Evolutionary conservation across 2,797 vertebrate species (phyloP).

Genomic region (Gobio occitaniae): DNA sequence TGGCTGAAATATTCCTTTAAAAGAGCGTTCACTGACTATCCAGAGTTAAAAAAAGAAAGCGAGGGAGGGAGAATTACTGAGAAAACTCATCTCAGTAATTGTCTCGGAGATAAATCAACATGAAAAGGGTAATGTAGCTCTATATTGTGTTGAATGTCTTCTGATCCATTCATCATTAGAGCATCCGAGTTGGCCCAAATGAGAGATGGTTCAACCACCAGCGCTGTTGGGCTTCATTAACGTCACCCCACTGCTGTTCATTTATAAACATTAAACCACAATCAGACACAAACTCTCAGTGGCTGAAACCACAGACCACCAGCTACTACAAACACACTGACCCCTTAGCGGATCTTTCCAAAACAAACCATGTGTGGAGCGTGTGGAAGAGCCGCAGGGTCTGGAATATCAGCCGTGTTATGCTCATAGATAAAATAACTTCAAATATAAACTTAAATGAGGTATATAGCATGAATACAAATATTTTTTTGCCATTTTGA

Average conservation of each 20-base stretch:
- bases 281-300: slow-evolving; percentile 40
- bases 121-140: slow-evolving; percentile 38
- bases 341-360: slow-evolving; percentile 25
- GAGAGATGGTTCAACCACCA: slow-evolving; percentile 15
- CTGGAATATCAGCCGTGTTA: slow-evolving; percentile 5
- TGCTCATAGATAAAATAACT: not conserved
- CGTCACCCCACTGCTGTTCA: slow-evolving; percentile 25
- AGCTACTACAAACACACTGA: slow-evolving; percentile 29
- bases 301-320: slow-evolving; percentile 29
- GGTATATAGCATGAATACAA: not conserved
- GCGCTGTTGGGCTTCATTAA: slow-evolving; percentile 18
- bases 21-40: slow-evolving; percentile 32
- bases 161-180: slow-evolving; percentile 22
- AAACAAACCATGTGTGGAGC: slow-evolving; percentile 30
- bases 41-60: slow-evolving; percentile 34
- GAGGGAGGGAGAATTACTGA: slow-evolving; percentile 52
- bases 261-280: slow-evolving; percentile 36
- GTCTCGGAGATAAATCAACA: slow-evolving; percentile 42
- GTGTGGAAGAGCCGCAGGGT: not conserved
- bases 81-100: slow-evolving; percentile 17
- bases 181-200: not conserved
- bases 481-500: too few relatives aligned
- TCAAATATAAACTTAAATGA: not conserved
- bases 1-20: slow-evolving; percentile 49
- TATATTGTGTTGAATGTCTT: slow-evolving; percentile 23